Percentiles rank a stretch among this genome's conserved stretches.
phyloP scores from a whole-genome alignment of 2,797 vertebrate genomes.

The Salmo trutta region DNA sequence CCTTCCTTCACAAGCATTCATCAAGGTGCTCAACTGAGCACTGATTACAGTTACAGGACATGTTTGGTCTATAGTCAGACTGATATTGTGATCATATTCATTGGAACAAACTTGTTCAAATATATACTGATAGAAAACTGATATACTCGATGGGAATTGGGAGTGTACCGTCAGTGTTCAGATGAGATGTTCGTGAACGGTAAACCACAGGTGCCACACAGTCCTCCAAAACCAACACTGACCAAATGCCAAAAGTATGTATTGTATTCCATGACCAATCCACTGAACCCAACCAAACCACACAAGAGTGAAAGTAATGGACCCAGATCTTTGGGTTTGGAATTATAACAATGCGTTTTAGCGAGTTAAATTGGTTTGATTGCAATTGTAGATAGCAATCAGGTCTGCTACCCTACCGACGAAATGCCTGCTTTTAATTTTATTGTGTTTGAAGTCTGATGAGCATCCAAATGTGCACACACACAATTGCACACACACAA shows the following conservation, averaged over 20 bases:
- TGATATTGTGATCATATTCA: background rate
- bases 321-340: conserved; percentile 23
- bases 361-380: conserved; percentile 67
- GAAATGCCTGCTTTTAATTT: conserved; percentile 55
- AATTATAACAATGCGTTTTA: conserved; percentile 55
- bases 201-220: conserved; percentile 71
- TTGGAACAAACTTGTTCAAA: background rate
- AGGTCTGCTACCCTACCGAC: conserved; percentile 35
- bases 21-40: background rate
- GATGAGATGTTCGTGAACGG: conserved; percentile 68
- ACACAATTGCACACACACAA: conserved; percentile 16
- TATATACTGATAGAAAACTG: background rate
- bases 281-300: conserved; percentile 53
- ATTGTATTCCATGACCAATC: conserved; percentile 64
- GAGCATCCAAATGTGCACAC: conserved; percentile 60
- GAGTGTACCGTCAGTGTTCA: conserved; percentile 66
- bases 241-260: conserved; percentile 64
- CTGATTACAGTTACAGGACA: background rate
- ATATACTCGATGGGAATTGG: conserved; percentile 43
- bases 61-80: background rate
- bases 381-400: conserved; percentile 71
- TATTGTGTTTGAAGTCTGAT: conserved; percentile 71
- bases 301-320: background rate
- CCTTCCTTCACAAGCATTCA: background rate
- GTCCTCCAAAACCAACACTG: conserved; percentile 49